Conservation (phyloP, 2,797 vertebrate genomes). For the Enteromius treurensis region DNA sequence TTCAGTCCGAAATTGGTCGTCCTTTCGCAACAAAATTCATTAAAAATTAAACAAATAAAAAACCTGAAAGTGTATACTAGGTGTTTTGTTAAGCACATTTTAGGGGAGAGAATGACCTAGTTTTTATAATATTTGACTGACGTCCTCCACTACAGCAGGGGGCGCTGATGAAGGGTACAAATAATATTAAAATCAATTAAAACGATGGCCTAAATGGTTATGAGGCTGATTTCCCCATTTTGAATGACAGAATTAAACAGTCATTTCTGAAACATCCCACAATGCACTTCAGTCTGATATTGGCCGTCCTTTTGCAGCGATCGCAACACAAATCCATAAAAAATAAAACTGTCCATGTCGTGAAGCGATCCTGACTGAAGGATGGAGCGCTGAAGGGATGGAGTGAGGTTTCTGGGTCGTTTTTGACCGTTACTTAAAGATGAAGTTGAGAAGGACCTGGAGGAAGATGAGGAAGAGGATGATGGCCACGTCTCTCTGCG, state of each 20-base stretch:
- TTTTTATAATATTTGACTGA: neutral
- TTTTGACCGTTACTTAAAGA: constrained; percentile 85
- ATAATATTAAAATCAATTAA: neutral
- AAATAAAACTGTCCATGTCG: neutral
- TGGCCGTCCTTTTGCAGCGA: neutral
- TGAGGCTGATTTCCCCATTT: neutral
- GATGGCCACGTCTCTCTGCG: constrained; percentile 90
- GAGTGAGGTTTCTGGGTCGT: constrained; percentile 10
- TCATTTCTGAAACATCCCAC: constrained; percentile 41
- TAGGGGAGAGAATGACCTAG: neutral
- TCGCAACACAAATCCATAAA: neutral
- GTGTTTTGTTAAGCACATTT: too few relatives aligned
- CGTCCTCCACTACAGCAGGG: neutral
- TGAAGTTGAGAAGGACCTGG: constrained; percentile 91
- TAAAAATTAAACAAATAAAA: neutral
- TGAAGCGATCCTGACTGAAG: neutral
- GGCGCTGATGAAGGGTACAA: neutral
- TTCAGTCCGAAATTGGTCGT: neutral
- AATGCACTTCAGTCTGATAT: constrained; percentile 19
- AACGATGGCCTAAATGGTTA: neutral
- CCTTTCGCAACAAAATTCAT: neutral
- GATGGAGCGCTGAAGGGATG: neutral
- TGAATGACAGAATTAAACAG: constrained; percentile 10
- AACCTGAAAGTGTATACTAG: too few relatives aligned
- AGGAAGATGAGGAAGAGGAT: constrained; percentile 89